Base-by-base conservation (phyloP, 2,888 invertebrate species). In the Caenorhabditis sp. region DNA sequence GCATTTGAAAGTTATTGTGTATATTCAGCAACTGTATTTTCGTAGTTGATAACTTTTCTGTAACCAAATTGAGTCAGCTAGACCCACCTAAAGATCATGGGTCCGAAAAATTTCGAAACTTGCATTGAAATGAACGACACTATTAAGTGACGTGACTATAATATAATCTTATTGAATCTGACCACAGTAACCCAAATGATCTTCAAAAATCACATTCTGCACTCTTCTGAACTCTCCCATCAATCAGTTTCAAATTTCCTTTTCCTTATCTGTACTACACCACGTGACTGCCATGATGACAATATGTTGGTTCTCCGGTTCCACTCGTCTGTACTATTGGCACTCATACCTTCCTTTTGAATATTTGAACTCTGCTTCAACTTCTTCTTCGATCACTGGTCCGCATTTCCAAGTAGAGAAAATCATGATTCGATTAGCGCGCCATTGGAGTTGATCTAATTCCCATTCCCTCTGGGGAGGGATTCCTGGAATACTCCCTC, bases 261-360 rank as follows among this genome's bases (percentile, higher is more conserved):
- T 22, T 68, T 16, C 38, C 68, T 68, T 68, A 54, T 68, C 54
- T 68, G 3, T 68, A 19, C 2, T 28, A 41, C 2, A 24, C 35
- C 68, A 68, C 68, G 68, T 68, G 68, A 68, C 24, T 54, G 10
- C 14, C 1, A 63, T 44, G 63, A 26, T n/a, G 64, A 66, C n/a
- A 31, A 26, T 38, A 10, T 51, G 66, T 31, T 14, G 51, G 66
- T 68, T 54, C 68, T 68, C 38, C 38, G 68, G 22, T 22, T 66
- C 22, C 24, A 24, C 2, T 31, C 35, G n/a, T 35, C 35, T 61
- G 26, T 63, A 16, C 31, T 24, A 41, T 38, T 14, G 4, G 19
- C 35, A 19, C 12, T 22, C 12, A 38, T 14, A 38, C 16, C 19
- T 10, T 41, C 19, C 12, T 49, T 54, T 10, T 22, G n/a, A 31